phyloP scores from a whole-genome alignment of 2,113 vertebrate genomes.

The Seriola rivoliana region DNA sequence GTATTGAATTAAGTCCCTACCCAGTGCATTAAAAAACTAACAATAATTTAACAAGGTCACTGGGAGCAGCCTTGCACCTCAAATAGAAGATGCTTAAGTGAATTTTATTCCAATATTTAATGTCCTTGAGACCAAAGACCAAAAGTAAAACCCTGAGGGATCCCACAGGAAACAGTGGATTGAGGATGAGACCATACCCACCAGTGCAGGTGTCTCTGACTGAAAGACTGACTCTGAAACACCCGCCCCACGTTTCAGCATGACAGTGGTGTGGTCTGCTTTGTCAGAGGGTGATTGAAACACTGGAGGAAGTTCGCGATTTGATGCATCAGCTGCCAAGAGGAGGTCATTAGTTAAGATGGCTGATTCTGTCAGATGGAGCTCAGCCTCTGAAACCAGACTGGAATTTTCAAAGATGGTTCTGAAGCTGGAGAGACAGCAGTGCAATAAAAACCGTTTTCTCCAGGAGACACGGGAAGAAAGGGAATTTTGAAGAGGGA shows the following conservation, averaged over 20 bases:
- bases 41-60: background rate
- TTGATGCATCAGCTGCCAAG: constrained; percentile 52
- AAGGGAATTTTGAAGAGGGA: constrained; percentile 29
- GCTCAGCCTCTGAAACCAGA: constrained; percentile 17
- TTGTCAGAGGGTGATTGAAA: constrained; percentile 28
- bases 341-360: constrained; percentile 40
- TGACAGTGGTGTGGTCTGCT: background rate
- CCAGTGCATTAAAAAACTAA: background rate
- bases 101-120: background rate
- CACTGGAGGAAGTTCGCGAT: constrained; percentile 1
- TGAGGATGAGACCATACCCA: background rate
- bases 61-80: background rate
- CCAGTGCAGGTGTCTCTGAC: background rate
- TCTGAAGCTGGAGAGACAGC: constrained; percentile 1
- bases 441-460: background rate
- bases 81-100: background rate
- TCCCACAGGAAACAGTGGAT: background rate
- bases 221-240: background rate
- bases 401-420: constrained; percentile 24
- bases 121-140: background rate
- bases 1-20: background rate
- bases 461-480: background rate
- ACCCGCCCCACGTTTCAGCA: background rate
- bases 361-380: constrained; percentile 32
- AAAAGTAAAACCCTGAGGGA: constrained; percentile 7